These are phyloP conservation scores for Bombus waltoni DNA, from an alignment of 1,140 invertebrate genomes.

Conservation along the genomic window DNA sequence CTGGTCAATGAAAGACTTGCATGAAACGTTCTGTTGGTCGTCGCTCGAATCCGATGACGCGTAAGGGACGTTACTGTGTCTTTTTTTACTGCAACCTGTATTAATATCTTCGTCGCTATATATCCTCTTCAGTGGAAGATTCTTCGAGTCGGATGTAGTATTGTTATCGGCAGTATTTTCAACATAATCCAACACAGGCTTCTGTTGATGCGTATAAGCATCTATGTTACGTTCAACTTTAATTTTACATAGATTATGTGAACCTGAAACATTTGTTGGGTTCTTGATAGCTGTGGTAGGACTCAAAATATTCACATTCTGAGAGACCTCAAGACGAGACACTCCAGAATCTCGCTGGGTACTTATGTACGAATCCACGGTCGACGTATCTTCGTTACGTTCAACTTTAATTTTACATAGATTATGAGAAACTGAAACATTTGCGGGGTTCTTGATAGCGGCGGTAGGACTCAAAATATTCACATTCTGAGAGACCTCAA, in stretches of 20 bases:
- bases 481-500: background rate
- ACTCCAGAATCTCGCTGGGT: background rate
- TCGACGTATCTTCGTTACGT: background rate
- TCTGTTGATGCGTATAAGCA: background rate
- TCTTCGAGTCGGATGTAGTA: background rate
- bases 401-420: constrained; percentile 32
- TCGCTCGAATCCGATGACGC: background rate
- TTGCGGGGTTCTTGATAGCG: background rate
- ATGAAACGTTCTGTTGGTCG: constrained; percentile 25
- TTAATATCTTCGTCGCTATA: constrained; percentile 49
- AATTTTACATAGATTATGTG: background rate
- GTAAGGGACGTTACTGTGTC: constrained; percentile 24
- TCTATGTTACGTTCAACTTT: constrained; percentile 30
- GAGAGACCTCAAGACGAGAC: background rate
- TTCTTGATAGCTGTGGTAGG: background rate
- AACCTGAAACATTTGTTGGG: background rate
- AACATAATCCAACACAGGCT: constrained; percentile 15
- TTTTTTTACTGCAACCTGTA: constrained; percentile 50
- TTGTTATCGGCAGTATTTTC: constrained; percentile 20
- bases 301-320: constrained; percentile 1
- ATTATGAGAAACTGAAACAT: background rate
- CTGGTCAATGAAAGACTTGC: constrained; percentile 34
- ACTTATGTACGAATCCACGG: background rate
- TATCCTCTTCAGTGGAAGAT: constrained; percentile 53
- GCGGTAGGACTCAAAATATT: constrained; percentile 1